phyloP scores from a whole-genome alignment of 2,888 invertebrate genomes.

The Drosophila subsilvestris region DNA sequence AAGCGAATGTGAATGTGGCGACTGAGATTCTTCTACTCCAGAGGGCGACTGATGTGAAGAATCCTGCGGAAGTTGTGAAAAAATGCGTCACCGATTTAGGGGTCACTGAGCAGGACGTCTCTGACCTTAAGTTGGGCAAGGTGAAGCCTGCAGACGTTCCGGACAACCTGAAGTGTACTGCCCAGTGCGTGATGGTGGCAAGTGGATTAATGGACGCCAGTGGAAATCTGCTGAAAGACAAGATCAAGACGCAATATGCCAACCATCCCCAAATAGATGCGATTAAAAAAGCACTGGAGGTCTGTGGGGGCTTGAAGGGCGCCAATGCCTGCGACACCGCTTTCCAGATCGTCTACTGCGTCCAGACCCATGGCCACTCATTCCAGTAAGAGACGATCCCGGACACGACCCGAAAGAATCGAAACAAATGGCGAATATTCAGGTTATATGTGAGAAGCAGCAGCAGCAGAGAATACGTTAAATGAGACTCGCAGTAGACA shows the following conservation, averaged over 20 bases:
- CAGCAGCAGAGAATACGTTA: too few relatives aligned
- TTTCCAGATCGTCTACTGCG: conserved; percentile 46
- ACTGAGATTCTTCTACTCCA: neutral
- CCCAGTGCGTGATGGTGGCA: conserved; percentile 51
- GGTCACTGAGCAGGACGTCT: conserved; percentile 43
- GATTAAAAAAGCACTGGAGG: conserved; percentile 26
- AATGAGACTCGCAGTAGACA: too few relatives aligned
- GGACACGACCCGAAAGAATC: neutral
- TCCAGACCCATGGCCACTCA: conserved; percentile 10
- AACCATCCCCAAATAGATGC: neutral
- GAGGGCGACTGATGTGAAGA: neutral
- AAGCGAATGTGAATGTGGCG: neutral
- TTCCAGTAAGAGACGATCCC: neutral
- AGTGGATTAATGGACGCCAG: conserved; percentile 50
- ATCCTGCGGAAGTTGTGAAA: neutral
- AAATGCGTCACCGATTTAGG: conserved; percentile 53
- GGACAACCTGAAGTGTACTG: conserved; percentile 59
- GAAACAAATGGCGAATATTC: too few relatives aligned
- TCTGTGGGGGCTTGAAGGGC: conserved; percentile 41
- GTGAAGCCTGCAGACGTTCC: conserved; percentile 34
- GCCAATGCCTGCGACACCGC: conserved; percentile 61
- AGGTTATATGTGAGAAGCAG: too few relatives aligned
- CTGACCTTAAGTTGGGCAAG: conserved; percentile 44
- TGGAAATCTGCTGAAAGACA: conserved; percentile 32
- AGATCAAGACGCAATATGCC: conserved; percentile 21